These are phyloP conservation scores for Graptemys geographica DNA, from an alignment of 2,797 vertebrate genomes.

Conservation along the genomic window DNA sequence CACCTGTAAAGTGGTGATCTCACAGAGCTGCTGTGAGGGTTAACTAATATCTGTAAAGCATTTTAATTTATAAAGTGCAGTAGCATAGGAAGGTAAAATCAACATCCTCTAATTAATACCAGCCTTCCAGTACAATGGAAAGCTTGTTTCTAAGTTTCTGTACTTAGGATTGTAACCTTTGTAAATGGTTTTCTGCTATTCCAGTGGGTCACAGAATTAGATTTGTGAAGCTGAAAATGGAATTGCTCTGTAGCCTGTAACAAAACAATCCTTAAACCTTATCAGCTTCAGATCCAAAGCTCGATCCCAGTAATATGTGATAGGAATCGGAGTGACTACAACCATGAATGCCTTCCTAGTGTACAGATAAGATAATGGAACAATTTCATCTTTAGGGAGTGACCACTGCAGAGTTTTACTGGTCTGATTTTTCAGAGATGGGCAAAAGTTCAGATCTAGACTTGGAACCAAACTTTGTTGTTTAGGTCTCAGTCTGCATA, in stretches of 20 bases:
- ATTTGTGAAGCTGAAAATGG: neutral
- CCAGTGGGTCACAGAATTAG: neutral
- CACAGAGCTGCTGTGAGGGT: neutral
- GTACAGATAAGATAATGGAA: neutral
- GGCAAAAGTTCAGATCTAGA: neutral
- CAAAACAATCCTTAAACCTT: neutral
- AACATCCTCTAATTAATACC: neutral
- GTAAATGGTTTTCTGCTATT: neutral
- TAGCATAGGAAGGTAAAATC: neutral
- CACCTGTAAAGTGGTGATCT: neutral
- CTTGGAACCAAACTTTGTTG: neutral
- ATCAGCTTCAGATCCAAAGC: neutral
- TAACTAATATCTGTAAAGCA: neutral
- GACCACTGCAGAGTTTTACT: neutral
- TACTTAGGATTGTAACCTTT: neutral
- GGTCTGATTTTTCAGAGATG: neutral
- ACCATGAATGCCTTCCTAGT: neutral
- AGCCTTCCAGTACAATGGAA: neutral
- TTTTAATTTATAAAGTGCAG: neutral
- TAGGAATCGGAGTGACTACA: neutral
- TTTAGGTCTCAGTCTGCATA: neutral
- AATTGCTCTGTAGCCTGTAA: neutral
- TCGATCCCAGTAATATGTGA: neutral
- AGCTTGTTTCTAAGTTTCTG: neutral
- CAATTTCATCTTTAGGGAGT: neutral